Evolutionary conservation across 1,140 invertebrate species (phyloP).

Genomic region (Trypoxylus dichotomus): DNA sequence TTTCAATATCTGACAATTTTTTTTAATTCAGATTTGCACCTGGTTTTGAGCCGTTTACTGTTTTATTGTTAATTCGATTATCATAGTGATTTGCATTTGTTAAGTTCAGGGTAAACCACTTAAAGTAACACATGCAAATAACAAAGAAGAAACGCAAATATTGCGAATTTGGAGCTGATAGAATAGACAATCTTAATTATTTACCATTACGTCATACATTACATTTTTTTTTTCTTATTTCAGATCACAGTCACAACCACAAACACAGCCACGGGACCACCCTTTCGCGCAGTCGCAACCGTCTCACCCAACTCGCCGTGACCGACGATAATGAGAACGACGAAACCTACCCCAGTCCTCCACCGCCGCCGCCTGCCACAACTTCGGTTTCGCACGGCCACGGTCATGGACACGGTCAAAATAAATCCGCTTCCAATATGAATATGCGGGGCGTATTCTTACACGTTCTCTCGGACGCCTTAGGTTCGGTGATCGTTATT

Average conservation of each 20-base stretch:
- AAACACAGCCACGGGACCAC: constrained; percentile 71
- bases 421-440: constrained; percentile 75
- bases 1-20: no score
- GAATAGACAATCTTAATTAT: no score
- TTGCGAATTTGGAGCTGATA: no score
- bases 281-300: constrained; percentile 63
- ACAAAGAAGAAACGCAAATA: no score
- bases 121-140: no score
- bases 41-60: no score
- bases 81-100: no score
- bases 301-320: constrained; percentile 64
- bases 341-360: constrained; percentile 64
- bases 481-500: constrained; percentile 96
- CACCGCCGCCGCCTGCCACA: constrained; percentile 51
- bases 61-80: no score
- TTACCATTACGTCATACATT: neutral
- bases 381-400: constrained; percentile 33
- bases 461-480: constrained; percentile 94
- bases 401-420: constrained; percentile 54
- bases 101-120: no score
- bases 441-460: constrained; percentile 98
- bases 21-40: no score
- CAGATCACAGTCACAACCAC: constrained; percentile 71
- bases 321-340: constrained; percentile 82
- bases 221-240: neutral